Evolutionary conservation across 2,113 vertebrate species (phyloP).

Genomic region (Montifringilla adamsi): DNA sequence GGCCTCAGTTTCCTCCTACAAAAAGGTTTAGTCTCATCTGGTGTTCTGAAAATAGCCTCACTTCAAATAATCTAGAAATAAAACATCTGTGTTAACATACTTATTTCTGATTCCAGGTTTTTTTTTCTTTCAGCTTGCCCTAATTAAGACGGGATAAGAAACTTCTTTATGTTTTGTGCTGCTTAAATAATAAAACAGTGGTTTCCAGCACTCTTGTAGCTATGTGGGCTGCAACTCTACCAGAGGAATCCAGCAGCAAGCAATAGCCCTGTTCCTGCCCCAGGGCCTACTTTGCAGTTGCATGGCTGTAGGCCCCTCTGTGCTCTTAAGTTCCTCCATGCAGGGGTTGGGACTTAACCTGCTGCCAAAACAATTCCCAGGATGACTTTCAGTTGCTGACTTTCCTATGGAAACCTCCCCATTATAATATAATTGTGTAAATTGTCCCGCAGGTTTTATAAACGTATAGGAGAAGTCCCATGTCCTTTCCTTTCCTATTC

Average conservation of each 20-base stretch:
- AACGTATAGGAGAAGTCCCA: slow-evolving; percentile 47
- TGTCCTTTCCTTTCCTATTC: slow-evolving; percentile 56
- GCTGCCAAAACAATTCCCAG: not conserved
- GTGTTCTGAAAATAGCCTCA: not conserved
- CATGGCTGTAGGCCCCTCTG: not conserved
- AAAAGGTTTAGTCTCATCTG: not conserved
- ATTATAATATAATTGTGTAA: slow-evolving; percentile 52
- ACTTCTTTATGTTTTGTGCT: not conserved
- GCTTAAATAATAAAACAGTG: not conserved
- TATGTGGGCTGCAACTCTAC: not conserved
- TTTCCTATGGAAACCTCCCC: slow-evolving; percentile 16
- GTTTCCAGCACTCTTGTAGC: not conserved
- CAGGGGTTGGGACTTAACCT: not conserved
- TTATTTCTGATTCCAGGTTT: not conserved
- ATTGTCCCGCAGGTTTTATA: slow-evolving; percentile 61
- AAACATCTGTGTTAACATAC: not conserved
- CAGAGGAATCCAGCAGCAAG: not conserved
- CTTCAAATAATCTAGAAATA: not conserved
- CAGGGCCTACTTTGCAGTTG: not conserved
- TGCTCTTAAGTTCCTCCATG: not conserved
- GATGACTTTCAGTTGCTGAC: slow-evolving; percentile 30
- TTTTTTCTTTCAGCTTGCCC: slow-evolving; percentile 8
- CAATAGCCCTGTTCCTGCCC: not conserved
- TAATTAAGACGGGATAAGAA: not conserved
- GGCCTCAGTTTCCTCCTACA: not conserved